A percentile compares a stretch with the other conserved stretches of the same genome.
Conservation (phyloP, 1,140 invertebrate genomes). For the Cydia fagiglandana region DNA sequence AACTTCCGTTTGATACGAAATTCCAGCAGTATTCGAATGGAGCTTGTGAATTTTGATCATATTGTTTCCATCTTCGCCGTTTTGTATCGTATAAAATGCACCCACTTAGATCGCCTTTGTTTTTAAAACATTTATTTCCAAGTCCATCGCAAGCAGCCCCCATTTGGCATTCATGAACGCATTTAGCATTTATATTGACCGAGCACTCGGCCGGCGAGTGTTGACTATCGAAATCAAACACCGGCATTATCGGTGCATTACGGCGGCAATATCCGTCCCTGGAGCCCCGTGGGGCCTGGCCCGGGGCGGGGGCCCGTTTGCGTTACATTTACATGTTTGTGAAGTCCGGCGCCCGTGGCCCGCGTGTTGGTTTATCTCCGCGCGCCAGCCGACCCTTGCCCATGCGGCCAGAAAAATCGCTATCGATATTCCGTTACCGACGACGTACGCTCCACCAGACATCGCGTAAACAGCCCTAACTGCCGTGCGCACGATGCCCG, state of each 20-base stretch:
- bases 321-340: constrained; percentile 29
- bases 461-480: constrained; percentile 2
- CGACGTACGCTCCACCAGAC: constrained; percentile 11
- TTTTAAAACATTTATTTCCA: constrained; percentile 32
- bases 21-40: background rate
- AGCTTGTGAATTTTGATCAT: background rate
- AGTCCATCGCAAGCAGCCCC: constrained; percentile 28
- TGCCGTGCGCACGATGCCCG: background rate
- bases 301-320: constrained; percentile 15
- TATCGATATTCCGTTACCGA: constrained; percentile 30
- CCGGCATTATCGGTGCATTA: constrained; percentile 32
- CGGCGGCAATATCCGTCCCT: constrained; percentile 8
- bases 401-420: constrained; percentile 3
- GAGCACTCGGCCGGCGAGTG: constrained; percentile 23
- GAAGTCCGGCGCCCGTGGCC: constrained; percentile 21
- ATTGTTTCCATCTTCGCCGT: background rate
- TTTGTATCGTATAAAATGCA: constrained; percentile 6
- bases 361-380: constrained; percentile 2
- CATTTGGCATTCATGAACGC: constrained; percentile 32
- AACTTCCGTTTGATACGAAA: background rate
- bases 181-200: constrained; percentile 32
- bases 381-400: constrained; percentile 7
- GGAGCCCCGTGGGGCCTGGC: constrained; percentile 12
- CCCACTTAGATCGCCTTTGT: constrained; percentile 11
- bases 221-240: constrained; percentile 32